Conservation (phyloP, 2,797 vertebrate genomes). For the Rhincodon typus region DNA sequence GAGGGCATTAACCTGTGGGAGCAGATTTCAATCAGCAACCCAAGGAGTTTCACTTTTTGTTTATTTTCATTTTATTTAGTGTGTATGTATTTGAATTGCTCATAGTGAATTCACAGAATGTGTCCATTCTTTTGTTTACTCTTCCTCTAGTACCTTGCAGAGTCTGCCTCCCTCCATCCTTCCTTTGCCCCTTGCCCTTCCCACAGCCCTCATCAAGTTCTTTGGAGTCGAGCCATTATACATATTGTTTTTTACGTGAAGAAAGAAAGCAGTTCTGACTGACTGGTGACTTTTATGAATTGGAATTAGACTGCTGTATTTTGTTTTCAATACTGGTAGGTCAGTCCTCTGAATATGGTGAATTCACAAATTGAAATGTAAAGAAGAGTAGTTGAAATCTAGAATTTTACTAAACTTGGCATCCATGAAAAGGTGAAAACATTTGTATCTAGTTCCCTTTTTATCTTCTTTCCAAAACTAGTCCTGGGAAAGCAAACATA, state of each 20-base stretch:
- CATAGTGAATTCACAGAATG: background rate
- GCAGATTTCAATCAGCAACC: background rate
- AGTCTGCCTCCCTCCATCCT: background rate
- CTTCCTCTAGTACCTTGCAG: background rate
- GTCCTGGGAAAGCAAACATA: background rate
- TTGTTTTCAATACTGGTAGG: background rate
- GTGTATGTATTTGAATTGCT: background rate
- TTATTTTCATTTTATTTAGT: background rate
- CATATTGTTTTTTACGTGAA: background rate
- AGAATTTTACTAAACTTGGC: background rate
- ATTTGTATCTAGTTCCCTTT: background rate
- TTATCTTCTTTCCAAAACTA: background rate
- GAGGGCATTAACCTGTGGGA: background rate
- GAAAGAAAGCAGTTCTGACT: background rate
- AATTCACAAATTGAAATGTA: background rate
- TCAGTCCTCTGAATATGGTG: background rate
- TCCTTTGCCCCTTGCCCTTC: background rate
- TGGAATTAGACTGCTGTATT: background rate
- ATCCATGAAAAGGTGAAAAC: background rate
- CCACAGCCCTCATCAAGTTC: background rate
- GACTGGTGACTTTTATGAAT: background rate
- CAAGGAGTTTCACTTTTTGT: background rate
- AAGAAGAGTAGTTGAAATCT: background rate
- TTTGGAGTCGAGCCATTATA: background rate
- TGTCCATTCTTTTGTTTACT: background rate